Base-by-base conservation (phyloP, 2,797 vertebrate genomes). In the Hipposideros larvatus region DNA sequence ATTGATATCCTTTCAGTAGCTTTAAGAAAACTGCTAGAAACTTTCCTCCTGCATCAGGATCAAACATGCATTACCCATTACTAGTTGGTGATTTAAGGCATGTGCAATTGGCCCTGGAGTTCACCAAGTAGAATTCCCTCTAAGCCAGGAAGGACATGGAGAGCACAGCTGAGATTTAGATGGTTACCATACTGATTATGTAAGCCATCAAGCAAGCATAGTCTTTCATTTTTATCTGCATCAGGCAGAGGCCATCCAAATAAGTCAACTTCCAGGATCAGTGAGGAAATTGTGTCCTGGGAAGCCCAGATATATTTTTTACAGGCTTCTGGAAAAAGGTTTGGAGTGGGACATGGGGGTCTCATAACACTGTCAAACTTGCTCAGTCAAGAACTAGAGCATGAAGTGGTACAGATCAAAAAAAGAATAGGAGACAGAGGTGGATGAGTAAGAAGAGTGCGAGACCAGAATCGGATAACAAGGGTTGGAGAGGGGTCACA, bases 21-120 rank as follows among this genome's bases (percentile, higher is more conserved):
- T 80, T 94, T 95, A 80, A 70, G 28, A 79, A 65, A 92, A 66
- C 26, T 78, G 43, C 63, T 91, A 53, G 68, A 83, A 95, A 87
- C 7, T 21, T 57, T 43, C 15, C 34, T 75, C 53, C 31, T 53
- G 19, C 14, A 37, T 80, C 43, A 86, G 57, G 34, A 61, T 37
- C 87, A 88, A 75, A 26, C 10, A 55, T 13, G 2, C 34, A 43
- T 57, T n/a, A 96, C n/a, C 8, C 13, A 15, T 41, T 68, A 16
- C 43, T 92, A 13, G 46, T 66, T 86, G 6, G 53, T 7, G 28
- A 70, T 41, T 11, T 65, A 22, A 79, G 59, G 37, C 22, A 31
- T 48, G 15, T 24, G 21, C 48, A 24, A 1, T 2, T 28, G 75
- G n/a, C 65, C 46, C 18, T 15, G 48, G 19, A 51, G 14, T 13